phyloP scores from a whole-genome alignment of 35 echinoderm and acorn worm genomes.

The Apostichopus japonicus region DNA sequence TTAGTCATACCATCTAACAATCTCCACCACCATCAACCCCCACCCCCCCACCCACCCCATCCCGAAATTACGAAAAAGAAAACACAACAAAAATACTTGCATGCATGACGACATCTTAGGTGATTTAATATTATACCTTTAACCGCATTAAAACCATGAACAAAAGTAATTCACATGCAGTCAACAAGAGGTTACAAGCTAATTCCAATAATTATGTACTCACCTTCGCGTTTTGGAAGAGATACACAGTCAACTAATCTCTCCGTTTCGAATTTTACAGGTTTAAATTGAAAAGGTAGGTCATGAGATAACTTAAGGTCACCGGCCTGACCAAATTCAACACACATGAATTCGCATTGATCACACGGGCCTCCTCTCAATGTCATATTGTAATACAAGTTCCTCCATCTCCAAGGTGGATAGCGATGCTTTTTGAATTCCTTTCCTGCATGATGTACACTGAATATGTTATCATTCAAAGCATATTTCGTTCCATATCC shows the following conservation, averaged over 20 bases:
- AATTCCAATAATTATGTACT: not conserved
- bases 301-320: not conserved
- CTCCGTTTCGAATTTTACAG: not conserved
- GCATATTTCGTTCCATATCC: constrained; percentile 19
- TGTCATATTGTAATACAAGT: not conserved
- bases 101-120: no score
- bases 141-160: no score
- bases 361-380: constrained; percentile 12
- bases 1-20: no score
- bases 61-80: no score
- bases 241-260: constrained; percentile 30
- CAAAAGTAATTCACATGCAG: no score
- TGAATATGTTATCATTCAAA: constrained; percentile 8
- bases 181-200: no score
- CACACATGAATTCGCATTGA: constrained; percentile 1
- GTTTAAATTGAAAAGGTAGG: not conserved
- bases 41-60: no score
- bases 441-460: not conserved
- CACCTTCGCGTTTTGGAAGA: constrained; percentile 24
- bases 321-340: constrained; percentile 10
- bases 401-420: constrained; percentile 16
- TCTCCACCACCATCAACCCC: no score
- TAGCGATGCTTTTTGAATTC: not conserved
- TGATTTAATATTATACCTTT: no score
- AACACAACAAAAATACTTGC: no score